Conservation (phyloP, 2,888 invertebrate genomes). For the Caenorhabditis doughertyi region DNA sequence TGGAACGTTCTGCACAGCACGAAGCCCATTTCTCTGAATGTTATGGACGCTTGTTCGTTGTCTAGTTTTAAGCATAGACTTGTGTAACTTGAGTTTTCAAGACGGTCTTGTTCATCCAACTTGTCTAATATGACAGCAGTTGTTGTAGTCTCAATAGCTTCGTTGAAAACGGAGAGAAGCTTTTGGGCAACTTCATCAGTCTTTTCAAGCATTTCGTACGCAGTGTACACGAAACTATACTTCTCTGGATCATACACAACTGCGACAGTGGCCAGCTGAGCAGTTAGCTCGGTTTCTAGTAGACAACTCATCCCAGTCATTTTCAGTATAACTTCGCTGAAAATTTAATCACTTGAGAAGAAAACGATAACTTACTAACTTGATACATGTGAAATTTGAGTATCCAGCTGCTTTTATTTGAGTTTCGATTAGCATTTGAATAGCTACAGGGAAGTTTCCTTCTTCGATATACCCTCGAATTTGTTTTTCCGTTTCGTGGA, state of each 20-base stretch:
- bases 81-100: conserved; percentile 26
- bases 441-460: conserved; percentile 78
- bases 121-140: conserved; percentile 36
- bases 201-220: conserved; percentile 93
- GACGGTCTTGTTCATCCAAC: conserved; percentile 15
- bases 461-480: conserved; percentile 76
- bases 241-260: conserved; percentile 88
- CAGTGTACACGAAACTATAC: conserved; percentile 91
- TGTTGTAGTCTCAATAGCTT: conserved; percentile 44
- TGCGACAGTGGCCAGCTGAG: conserved; percentile 71
- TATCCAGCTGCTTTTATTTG: conserved; percentile 70
- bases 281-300: conserved; percentile 71
- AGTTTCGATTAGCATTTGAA: conserved; percentile 74
- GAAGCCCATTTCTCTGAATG: conserved; percentile 76
- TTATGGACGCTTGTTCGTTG: conserved; percentile 65
- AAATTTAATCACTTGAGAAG: too few relatives aligned
- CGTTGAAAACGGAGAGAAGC: conserved; percentile 30
- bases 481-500: conserved; percentile 83
- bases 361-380: too few relatives aligned
- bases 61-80: conserved; percentile 64
- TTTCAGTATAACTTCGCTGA: conserved; percentile 69
- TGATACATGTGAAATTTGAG: conserved; percentile 71
- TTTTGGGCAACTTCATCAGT: conserved; percentile 85
- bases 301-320: conserved; percentile 57
- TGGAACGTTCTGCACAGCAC: conserved; percentile 74